Evolutionary conservation across 1,140 invertebrate species (phyloP).

Genomic region (Caenorhabditis brenneri): DNA sequence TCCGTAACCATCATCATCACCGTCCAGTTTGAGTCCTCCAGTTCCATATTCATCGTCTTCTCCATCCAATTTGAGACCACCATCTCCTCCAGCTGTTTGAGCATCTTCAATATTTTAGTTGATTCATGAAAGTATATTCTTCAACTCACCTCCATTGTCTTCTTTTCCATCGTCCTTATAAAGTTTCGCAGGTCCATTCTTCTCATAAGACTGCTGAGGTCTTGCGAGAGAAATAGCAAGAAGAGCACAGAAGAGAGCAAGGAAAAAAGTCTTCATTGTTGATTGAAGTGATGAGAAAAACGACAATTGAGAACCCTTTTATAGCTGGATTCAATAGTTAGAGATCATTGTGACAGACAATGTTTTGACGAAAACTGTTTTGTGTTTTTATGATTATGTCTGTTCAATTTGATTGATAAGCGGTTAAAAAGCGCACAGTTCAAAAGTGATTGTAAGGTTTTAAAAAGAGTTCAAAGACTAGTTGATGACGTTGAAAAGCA

Average conservation of each 20-base stretch:
- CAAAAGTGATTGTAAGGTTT: not conserved
- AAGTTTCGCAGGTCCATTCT: not conserved
- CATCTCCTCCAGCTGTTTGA: not conserved
- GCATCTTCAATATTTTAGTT: too few relatives aligned
- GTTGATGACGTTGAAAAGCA: not conserved
- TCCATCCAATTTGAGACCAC: not conserved
- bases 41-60: not conserved
- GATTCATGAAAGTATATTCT: too few relatives aligned
- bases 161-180: not conserved
- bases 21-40: too few relatives aligned
- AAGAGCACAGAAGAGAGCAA: not conserved
- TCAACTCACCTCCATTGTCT: too few relatives aligned
- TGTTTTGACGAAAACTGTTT: conserved; percentile 10
- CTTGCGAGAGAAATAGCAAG: not conserved
- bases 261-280: not conserved
- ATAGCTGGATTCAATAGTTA: not conserved
- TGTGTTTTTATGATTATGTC: not conserved
- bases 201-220: not conserved
- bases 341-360: not conserved
- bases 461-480: not conserved
- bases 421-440: not conserved
- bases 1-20: not conserved
- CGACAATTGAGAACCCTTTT: not conserved
- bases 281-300: conserved; percentile 4
- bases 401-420: not conserved